Percentiles rank a stretch among this genome's conserved stretches.
phyloP scores from a whole-genome alignment of 2,797 vertebrate genomes.

The Phoeniculus purpureus region DNA sequence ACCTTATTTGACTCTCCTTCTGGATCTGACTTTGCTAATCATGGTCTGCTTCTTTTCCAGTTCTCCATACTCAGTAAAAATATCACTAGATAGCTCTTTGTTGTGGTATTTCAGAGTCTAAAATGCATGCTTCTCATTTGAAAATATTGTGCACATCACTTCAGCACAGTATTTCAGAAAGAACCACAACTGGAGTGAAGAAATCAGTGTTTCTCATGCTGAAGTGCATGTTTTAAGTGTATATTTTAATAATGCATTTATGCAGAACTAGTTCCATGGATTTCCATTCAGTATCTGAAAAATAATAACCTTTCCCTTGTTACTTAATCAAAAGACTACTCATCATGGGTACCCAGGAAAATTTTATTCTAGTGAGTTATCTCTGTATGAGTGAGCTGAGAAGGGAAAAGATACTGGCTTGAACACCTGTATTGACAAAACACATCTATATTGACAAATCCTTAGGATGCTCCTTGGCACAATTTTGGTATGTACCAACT shows the following conservation, averaged over 20 bases:
- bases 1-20: constrained; percentile 53
- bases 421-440: background rate
- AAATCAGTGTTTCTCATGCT: background rate
- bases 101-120: constrained; percentile 52
- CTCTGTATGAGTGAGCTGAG: background rate
- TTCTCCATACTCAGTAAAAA: constrained; percentile 60
- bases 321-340: background rate
- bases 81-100: constrained; percentile 51
- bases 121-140: constrained; percentile 39
- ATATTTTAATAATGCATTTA: background rate
- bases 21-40: constrained; percentile 35
- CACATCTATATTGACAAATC: background rate
- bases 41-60: constrained; percentile 27
- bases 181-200: background rate
- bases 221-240: background rate
- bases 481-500: background rate
- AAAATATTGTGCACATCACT: constrained; percentile 13
- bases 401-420: background rate
- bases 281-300: background rate
- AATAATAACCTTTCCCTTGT: background rate
- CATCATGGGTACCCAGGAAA: background rate
- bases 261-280: background rate
- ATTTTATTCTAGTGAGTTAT: background rate
- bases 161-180: background rate
- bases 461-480: background rate